These are phyloP conservation scores for Eurytoma adleriae DNA, from an alignment of 2,888 invertebrate species.

Conservation along the genomic window DNA sequence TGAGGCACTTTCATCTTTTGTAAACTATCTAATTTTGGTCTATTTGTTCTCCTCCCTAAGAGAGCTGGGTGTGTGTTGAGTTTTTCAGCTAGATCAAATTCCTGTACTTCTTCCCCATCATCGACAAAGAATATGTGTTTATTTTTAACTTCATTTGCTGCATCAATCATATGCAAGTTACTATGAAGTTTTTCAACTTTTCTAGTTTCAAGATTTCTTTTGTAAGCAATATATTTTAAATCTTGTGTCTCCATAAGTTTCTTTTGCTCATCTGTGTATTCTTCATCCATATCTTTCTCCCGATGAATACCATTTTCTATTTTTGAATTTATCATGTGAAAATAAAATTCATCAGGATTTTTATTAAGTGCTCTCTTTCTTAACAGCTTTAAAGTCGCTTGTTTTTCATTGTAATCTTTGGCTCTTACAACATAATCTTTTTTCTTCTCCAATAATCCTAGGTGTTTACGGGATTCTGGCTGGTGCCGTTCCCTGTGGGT, in stretches of 20 bases:
- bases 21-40: constrained; percentile 81
- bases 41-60: constrained; percentile 83
- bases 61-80: constrained; percentile 87
- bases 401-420: constrained; percentile 88
- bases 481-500: constrained; percentile 91
- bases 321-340: constrained; percentile 96
- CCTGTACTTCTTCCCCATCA: constrained; percentile 78
- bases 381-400: constrained; percentile 87
- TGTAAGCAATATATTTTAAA: constrained; percentile 91
- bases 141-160: constrained; percentile 83
- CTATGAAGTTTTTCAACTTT: constrained; percentile 87
- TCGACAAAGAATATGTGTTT: constrained; percentile 90
- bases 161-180: constrained; percentile 88
- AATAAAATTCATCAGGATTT: constrained; percentile 99
- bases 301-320: constrained; percentile 81
- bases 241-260: constrained; percentile 95
- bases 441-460: constrained; percentile 92
- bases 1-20: constrained; percentile 80
- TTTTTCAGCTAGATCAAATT: constrained; percentile 83
- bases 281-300: constrained; percentile 81
- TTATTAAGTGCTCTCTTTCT: constrained; percentile 91
- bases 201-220: constrained; percentile 88
- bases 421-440: constrained; percentile 91
- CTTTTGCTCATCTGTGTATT: constrained; percentile 89
- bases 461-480: constrained; percentile 85